A percentile compares a stretch with the other conserved stretches of the same genome.
Conservation (phyloP, 2,888 invertebrate genomes). For the Apeira syringaria region DNA sequence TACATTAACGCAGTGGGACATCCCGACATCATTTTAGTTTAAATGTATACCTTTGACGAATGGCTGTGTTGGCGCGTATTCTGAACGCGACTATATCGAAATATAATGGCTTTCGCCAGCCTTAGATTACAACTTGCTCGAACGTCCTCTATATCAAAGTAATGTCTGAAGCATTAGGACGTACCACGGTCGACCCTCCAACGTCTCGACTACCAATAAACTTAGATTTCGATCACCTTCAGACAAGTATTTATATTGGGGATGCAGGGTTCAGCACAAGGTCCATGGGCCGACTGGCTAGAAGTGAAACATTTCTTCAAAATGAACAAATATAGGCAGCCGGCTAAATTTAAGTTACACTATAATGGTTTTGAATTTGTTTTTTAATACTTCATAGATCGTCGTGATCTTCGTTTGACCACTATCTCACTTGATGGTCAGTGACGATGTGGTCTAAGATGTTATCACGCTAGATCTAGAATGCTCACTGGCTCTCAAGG, state of each 20-base stretch:
- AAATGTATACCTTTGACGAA: conserved; percentile 44
- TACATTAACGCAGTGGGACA: no score
- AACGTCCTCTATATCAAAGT: conserved; percentile 58
- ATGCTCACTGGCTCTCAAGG: no score
- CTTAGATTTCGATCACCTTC: conserved; percentile 42
- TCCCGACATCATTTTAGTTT: no score
- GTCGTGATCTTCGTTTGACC: no score
- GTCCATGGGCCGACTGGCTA: conserved; percentile 14
- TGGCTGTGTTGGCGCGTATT: conserved; percentile 39
- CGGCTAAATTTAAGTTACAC: no score
- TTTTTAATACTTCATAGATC: no score
- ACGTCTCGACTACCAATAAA: conserved; percentile 58
- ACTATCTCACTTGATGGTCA: no score
- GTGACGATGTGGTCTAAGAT: no score
- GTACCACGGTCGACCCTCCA: conserved; percentile 51
- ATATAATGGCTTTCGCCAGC: conserved; percentile 46
- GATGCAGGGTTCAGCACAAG: conserved; percentile 16
- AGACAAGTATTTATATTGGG: conserved; percentile 24
- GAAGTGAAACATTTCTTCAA: no score
- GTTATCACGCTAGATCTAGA: no score
- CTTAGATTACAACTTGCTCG: conserved; percentile 48
- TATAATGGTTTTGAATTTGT: no score
- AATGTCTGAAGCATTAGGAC: conserved; percentile 60
- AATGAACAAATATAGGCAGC: no score
- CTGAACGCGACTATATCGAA: conserved; percentile 47